Base-by-base conservation (phyloP, 2,888 invertebrate genomes). In the Macrosiphum euphorbiae region DNA sequence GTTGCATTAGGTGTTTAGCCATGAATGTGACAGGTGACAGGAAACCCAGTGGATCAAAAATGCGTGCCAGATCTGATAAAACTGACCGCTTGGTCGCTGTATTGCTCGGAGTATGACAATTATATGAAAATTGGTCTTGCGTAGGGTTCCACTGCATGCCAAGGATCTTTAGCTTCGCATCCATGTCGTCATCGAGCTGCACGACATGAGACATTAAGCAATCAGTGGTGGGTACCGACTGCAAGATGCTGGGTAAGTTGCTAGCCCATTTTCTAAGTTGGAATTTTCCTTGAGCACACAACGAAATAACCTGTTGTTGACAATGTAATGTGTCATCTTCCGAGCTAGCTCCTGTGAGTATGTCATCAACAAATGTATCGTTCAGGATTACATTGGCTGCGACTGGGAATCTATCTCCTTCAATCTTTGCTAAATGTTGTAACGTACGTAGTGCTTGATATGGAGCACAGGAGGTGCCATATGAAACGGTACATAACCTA, bases 291-390 rank as follows among this genome's bases (percentile, higher is more conserved):
- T 28, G 44, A 0, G 16, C 20, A 20, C 89, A 89, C 8, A 91
- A 5, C 0, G 88, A 20, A 55, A 88, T 88, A 8, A 88, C 24
- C 58, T 50, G 50, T 41, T 85, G 85, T 85, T 85, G 44, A 13
- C 85, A 85, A 35, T 10, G 1, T 41, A 85, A 24, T 13, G 35
- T 35, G 20, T 85, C 35, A 1, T 85, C 85, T 85, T 85, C 85
- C 1, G 85, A 84, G 0, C 11, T 8, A 35, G 84, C 84, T 35
- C 35, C 84, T 55, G 52, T 55, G 10, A 55, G 52, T 11, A 55
- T 55, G 52, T 55, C 52, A 11, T 55, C 52, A 55, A 95, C 95
- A 85, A 95, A 95, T 13, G 94, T 85, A 50, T 95, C 94, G n/a
- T 58, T 88, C 8, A 44, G 5, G 44, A 5, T 44, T 44, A 44